Base-by-base conservation (phyloP, 2,797 vertebrate genomes). In the Staurois parvus region DNA sequence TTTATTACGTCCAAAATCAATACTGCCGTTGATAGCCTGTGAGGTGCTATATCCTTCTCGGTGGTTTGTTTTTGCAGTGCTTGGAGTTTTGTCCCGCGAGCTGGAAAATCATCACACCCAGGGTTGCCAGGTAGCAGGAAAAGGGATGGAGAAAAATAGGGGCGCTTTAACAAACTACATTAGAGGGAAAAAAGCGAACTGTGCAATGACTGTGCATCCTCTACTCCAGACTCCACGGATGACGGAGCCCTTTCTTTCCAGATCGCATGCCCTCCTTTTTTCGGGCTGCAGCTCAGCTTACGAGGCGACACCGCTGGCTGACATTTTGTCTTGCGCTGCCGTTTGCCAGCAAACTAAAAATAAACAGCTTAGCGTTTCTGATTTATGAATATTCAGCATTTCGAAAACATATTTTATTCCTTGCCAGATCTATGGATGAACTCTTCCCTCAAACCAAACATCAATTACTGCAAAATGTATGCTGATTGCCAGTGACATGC, bases 401-500 rank as follows among this genome's bases (percentile, higher is more conserved):
- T 42, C 77, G 81, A 80, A n/a, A 59, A 79, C 85, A 69, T 67
- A 69, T 78, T 42, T 79, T 76, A 66, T 62, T 77, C 75, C 85
- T 24, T 83, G 85, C 85, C 85, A 87, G 78, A 87, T 87, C 80
- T 83, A 79, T 83, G 81, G 85, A 79, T 83, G 80, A 83, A 87
- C 76, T 83, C 81, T 75, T 78, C 85, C 81, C 79, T 66, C 74
- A 73, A 87, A 79, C 80, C 59, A 70, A 87, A 83, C 76, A 83
- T 83, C 83, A 87, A 83, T 87, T 87, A 83, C 70, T 56, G 48
- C 40, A 59, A 74, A 83, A 83, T 87, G 85, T 83, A 69, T 74
- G 76, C 85, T 87, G 80, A 83, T 87, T 83, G 81, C 85, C 85
- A 83, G 77, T 66, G 69, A 79, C 85, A 83, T 74, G 85, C 75